Conservation (phyloP, 2,888 invertebrate species). For the Pollenia angustigena region DNA sequence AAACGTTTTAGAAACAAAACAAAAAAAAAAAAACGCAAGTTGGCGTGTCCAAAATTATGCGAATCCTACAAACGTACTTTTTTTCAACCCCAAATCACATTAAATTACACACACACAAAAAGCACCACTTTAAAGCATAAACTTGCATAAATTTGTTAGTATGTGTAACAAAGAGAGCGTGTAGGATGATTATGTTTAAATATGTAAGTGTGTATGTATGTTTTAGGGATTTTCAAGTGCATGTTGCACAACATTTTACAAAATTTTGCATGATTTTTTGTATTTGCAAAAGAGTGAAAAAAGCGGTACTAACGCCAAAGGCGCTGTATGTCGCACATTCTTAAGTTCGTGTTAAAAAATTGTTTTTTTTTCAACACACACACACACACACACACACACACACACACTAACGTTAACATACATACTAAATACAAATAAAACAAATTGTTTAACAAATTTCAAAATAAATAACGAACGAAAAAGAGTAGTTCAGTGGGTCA, state of each 20-base stretch:
- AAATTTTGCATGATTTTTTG: slow-evolving; percentile 69
- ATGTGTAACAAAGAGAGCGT: slow-evolving; percentile 16
- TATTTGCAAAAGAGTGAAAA: slow-evolving; percentile 22
- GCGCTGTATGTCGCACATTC: slow-evolving; percentile 72
- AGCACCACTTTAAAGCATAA: slow-evolving; percentile 43
- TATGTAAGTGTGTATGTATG: slow-evolving; percentile 3
- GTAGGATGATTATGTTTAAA: slow-evolving; percentile 52
- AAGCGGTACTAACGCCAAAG: slow-evolving; percentile 70
- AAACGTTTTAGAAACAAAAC: slow-evolving; percentile 50
- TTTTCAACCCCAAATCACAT: slow-evolving; percentile 58
- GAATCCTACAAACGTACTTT: slow-evolving; percentile 66
- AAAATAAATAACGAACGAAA: slow-evolving; percentile 47
- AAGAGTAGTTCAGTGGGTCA: slow-evolving; percentile 72
- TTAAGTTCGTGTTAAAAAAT: slow-evolving; percentile 72
- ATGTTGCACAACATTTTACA: slow-evolving; percentile 72
- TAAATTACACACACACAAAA: slow-evolving; percentile 36
- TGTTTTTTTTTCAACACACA: slow-evolving; percentile 52
- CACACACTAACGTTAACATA: slow-evolving; percentile 4
- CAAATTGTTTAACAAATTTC: slow-evolving; percentile 71
- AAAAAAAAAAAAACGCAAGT: slow-evolving; percentile 67
- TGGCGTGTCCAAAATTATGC: slow-evolving; percentile 74
- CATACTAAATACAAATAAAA: slow-evolving; percentile 36
- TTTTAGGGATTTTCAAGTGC: slow-evolving; percentile 71
- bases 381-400: neutral
- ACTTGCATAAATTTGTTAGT: neutral